These are phyloP conservation scores for Drosophila merina DNA, from an alignment of 2,888 invertebrate species.

Conservation along the genomic window DNA sequence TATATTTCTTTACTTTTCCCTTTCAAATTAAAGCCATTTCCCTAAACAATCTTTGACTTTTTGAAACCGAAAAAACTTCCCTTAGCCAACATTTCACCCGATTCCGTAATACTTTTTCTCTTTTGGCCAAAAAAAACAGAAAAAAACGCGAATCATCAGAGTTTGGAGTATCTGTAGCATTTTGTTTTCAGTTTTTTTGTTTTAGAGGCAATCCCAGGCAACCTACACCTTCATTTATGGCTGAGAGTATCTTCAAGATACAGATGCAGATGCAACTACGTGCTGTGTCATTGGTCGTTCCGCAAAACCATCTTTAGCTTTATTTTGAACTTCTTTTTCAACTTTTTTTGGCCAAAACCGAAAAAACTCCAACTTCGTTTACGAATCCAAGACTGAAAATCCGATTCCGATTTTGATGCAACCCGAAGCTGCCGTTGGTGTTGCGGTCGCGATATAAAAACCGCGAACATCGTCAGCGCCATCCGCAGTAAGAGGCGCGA, in stretches of 20 bases:
- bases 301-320: conserved; percentile 10
- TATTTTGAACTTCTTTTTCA: conserved; percentile 32
- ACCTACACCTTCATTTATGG: conserved; percentile 70
- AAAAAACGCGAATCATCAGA: not conserved
- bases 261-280: conserved; percentile 12
- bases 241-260: conserved; percentile 2
- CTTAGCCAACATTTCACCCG: not conserved
- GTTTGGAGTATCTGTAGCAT: conserved; percentile 6
- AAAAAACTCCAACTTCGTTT: conserved; percentile 7
- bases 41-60: not conserved
- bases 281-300: conserved; percentile 60
- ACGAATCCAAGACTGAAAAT: conserved; percentile 16
- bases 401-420: conserved; percentile 70
- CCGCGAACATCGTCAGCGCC: conserved; percentile 76
- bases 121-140: not conserved
- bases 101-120: not conserved
- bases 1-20: no score
- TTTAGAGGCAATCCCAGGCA: conserved; percentile 50
- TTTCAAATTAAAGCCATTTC: not conserved
- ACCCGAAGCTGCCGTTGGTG: conserved; percentile 45
- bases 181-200: conserved; percentile 15
- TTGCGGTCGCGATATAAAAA: conserved; percentile 75
- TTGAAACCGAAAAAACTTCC: not conserved
- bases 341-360: not conserved
- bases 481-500: conserved; percentile 82